A percentile compares a stretch with the other conserved stretches of the same genome.
Conservation (phyloP, 2,888 invertebrate species). For the Clitarchus hookeri region DNA sequence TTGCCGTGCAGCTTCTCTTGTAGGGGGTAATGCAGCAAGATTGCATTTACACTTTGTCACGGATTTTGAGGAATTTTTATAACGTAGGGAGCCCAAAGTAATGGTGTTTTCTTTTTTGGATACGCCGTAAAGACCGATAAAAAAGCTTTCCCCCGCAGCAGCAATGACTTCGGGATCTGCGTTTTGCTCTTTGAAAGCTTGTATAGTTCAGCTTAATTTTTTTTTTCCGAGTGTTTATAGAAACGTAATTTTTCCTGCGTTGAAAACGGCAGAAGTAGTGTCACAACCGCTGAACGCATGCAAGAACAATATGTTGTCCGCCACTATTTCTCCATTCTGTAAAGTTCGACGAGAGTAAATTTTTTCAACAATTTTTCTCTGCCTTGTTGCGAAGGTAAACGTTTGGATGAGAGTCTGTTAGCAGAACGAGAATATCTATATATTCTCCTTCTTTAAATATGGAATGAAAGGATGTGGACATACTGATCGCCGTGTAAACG, state of each 20-base stretch:
- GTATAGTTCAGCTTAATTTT: not conserved
- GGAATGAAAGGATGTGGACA: not conserved
- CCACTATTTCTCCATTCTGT: not conserved
- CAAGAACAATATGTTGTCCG: conserved; percentile 1
- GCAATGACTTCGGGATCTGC: no score
- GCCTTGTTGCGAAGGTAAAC: not conserved
- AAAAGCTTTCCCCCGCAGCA: no score
- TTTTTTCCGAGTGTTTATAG: not conserved
- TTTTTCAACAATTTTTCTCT: not conserved
- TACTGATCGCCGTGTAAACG: not conserved
- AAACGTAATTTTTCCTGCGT: no score
- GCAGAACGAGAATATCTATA: not conserved
- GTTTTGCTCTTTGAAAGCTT: not conserved
- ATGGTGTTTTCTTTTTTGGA: no score
- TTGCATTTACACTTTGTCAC: conserved; percentile 41
- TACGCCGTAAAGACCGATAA: no score
- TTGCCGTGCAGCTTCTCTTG: conserved; percentile 42
- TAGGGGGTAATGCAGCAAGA: conserved; percentile 32
- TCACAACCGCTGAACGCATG: not conserved
- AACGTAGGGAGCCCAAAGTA: no score
- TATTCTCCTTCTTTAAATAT: not conserved
- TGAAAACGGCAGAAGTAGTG: not conserved
- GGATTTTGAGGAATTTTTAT: conserved; percentile 34
- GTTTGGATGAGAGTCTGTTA: not conserved
- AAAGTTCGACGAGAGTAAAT: not conserved